Percentiles rank a stretch among this genome's conserved stretches.
These are phyloP conservation scores for Hemichromis elongatus DNA, from an alignment of 2,113 vertebrate species.

Conservation along the genomic window DNA sequence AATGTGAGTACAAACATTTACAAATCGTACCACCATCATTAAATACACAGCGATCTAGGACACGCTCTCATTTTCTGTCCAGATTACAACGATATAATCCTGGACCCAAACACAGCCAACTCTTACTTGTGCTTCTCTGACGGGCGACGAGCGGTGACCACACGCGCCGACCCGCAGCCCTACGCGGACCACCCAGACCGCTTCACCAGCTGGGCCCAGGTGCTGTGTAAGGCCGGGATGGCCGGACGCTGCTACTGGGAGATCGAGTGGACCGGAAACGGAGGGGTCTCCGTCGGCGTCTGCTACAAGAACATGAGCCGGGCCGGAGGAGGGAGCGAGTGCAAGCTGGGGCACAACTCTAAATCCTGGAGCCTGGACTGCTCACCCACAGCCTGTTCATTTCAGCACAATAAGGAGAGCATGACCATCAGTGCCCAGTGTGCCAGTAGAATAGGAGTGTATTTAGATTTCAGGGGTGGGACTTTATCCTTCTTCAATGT, in stretches of 20 bases:
- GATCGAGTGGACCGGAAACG: constrained; percentile 68
- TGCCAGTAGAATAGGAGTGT: constrained; percentile 72
- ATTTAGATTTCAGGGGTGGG: constrained; percentile 68
- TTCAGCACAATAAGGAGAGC: constrained; percentile 76
- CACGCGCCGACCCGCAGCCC: constrained; percentile 27
- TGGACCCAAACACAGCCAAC: constrained; percentile 71
- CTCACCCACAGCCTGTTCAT: constrained; percentile 65
- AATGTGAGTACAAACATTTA: constrained; percentile 55
- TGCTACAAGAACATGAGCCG: constrained; percentile 74
- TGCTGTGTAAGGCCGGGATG: constrained; percentile 73
- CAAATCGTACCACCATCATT: background rate
- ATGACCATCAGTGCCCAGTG: constrained; percentile 27
- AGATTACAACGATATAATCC: constrained; percentile 61
- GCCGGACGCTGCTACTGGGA: constrained; percentile 79
- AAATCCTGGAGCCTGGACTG: constrained; percentile 80
- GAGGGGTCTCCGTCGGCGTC: constrained; percentile 70
- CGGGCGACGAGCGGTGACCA: constrained; percentile 35
- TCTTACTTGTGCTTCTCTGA: constrained; percentile 56
- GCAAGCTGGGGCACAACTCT: constrained; percentile 76
- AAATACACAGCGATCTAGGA: too few species aligned
- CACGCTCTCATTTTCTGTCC: background rate
- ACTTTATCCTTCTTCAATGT: constrained; percentile 74
- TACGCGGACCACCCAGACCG: constrained; percentile 60
- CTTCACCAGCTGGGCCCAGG: constrained; percentile 74
- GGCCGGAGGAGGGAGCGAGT: constrained; percentile 67